These are phyloP conservation scores for Tympanoctomys barrerae DNA, from an alignment of 2,797 vertebrate species.

Conservation along the genomic window DNA sequence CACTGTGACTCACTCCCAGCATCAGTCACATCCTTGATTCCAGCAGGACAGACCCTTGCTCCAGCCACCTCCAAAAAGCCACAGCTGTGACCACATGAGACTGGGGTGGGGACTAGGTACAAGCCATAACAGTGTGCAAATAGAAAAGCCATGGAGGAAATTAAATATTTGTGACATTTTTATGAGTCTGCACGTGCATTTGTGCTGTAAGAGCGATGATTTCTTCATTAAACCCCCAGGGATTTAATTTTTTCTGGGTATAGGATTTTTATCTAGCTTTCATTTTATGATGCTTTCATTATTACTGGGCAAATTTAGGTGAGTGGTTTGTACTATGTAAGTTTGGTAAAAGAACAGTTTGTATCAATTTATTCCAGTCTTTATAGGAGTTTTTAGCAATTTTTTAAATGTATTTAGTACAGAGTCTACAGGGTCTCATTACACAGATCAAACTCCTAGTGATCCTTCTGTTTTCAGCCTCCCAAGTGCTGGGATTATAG, in stretches of 20 bases:
- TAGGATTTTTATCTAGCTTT: conserved; percentile 53
- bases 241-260: conserved; percentile 34
- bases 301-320: conserved; percentile 50
- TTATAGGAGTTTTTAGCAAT: background rate
- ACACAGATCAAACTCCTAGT: no score
- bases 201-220: conserved; percentile 60
- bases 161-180: conserved; percentile 75
- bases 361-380: conserved; percentile 1
- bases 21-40: background rate
- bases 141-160: conserved; percentile 66
- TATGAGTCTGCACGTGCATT: conserved; percentile 58
- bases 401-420: no score
- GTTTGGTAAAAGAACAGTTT: conserved; percentile 44
- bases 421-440: no score
- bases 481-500: no score
- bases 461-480: no score
- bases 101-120: background rate
- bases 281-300: conserved; percentile 62
- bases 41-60: background rate
- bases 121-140: background rate
- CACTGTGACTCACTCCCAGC: background rate
- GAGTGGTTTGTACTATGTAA: conserved; percentile 40
- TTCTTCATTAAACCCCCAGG: conserved; percentile 64
- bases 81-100: background rate
- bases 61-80: background rate